phyloP scores from a whole-genome alignment of 1,140 invertebrate genomes.

The Acyrthosiphon pisum region DNA sequence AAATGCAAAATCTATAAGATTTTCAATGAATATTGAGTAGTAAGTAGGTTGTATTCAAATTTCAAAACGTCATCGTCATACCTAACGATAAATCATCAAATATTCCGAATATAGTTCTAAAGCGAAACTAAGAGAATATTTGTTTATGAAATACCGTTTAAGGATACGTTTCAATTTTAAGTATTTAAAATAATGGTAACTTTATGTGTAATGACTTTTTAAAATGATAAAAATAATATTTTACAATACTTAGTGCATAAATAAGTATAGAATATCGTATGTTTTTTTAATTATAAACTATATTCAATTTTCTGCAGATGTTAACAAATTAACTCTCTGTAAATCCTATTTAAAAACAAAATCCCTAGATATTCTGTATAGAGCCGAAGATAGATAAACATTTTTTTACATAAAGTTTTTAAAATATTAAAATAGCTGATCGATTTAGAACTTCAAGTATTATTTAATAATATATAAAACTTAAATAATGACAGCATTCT shows the following conservation, averaged over 20 bases:
- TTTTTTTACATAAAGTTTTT: too few relatives aligned
- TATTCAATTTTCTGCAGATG: too few relatives aligned
- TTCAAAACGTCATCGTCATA: too few relatives aligned
- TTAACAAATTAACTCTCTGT: too few relatives aligned
- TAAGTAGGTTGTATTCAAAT: neutral
- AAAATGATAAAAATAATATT: too few relatives aligned
- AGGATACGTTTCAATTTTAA: neutral
- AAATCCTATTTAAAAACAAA: too few relatives aligned
- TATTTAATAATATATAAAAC: neutral
- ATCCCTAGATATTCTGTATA: too few relatives aligned
- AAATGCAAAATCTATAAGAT: neutral
- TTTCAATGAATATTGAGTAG: neutral
- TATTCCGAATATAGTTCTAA: neutral
- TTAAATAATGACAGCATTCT: neutral
- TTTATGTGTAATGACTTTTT: too few relatives aligned
- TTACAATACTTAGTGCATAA: too few relatives aligned
- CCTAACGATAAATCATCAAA: neutral
- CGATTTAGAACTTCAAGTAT: too few relatives aligned
- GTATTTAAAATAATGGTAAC: neutral
- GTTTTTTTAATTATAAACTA: neutral
- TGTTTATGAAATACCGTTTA: neutral
- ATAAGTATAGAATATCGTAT: neutral
- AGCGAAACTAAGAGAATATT: neutral
- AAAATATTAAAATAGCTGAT: too few relatives aligned
- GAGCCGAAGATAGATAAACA: too few relatives aligned